These are phyloP conservation scores for Monarcha castaneiventris DNA, from an alignment of 2,113 vertebrate species.

Conservation along the genomic window DNA sequence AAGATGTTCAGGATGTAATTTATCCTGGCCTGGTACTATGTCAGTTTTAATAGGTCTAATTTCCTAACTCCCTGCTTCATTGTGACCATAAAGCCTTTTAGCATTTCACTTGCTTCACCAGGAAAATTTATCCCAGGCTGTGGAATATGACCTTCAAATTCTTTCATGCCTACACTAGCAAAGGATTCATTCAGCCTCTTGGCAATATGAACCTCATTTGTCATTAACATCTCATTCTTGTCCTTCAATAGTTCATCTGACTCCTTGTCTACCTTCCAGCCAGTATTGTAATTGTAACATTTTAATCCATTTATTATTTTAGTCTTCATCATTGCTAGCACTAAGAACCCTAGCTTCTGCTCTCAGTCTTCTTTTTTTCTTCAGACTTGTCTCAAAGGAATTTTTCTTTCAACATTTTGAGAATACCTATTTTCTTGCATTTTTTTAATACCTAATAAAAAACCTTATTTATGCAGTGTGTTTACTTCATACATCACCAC, in stretches of 20 bases:
- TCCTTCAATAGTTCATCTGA: slow-evolving; percentile 5
- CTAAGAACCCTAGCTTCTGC: background rate
- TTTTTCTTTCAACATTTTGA: background rate
- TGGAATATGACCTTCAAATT: slow-evolving; percentile 46
- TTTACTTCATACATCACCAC: background rate
- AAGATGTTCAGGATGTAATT: background rate
- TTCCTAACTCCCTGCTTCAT: slow-evolving; percentile 13
- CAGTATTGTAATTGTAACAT: background rate
- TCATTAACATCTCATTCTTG: slow-evolving; percentile 9
- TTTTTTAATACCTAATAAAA: background rate
- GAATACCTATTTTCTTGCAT: background rate
- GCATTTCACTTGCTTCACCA: slow-evolving; percentile 11
- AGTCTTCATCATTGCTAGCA: background rate
- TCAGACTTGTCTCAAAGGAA: background rate
- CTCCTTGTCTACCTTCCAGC: background rate
- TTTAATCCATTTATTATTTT: slow-evolving; percentile 29
- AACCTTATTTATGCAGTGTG: accelerated
- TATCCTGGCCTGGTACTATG: background rate
- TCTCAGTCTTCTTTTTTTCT: background rate
- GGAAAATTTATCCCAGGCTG: slow-evolving; percentile 33
- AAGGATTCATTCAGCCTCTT: slow-evolving; percentile 27
- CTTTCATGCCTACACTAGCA: background rate
- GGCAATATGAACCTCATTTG: slow-evolving; percentile 29
- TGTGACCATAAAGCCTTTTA: slow-evolving; percentile 32
- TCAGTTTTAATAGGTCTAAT: slow-evolving; percentile 43